Evolutionary conservation across 2,113 vertebrate species (phyloP).

Genomic region (Nycticryphes semicollaris): DNA sequence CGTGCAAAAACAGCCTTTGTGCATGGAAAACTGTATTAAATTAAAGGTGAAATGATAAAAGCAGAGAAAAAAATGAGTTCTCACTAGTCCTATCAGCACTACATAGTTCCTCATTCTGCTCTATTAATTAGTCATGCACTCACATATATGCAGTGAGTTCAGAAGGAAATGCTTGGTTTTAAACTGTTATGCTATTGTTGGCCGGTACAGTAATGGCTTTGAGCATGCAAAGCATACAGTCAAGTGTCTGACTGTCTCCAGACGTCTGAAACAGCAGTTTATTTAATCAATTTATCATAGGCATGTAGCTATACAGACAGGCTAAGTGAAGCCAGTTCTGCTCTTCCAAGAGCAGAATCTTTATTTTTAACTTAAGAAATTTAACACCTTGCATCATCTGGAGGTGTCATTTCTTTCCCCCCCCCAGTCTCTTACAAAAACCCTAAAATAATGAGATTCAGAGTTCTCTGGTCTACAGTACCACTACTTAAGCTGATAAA

Average conservation of each 20-base stretch:
- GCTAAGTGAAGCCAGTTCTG: not conserved
- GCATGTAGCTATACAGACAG: constrained; percentile 41
- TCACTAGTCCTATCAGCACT: not conserved
- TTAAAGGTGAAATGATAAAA: constrained; percentile 30
- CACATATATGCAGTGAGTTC: constrained; percentile 12
- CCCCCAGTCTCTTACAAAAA: not conserved
- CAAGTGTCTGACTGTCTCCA: constrained; percentile 61
- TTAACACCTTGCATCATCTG: constrained; percentile 10
- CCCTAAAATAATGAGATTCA: not conserved
- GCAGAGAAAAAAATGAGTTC: not conserved
- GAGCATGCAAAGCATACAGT: not conserved
- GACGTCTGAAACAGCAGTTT: constrained; percentile 65
- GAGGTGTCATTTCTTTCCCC: not conserved
- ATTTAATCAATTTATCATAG: constrained; percentile 69
- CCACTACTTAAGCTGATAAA: not conserved
- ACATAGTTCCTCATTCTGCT: not conserved
- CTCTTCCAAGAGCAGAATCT: constrained; percentile 14
- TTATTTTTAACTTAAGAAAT: constrained; percentile 32
- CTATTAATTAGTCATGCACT: constrained; percentile 48
- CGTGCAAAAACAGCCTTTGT: not conserved
- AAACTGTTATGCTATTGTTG: constrained; percentile 65
- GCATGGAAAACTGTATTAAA: not conserved
- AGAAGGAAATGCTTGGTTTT: constrained; percentile 44
- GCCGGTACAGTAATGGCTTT: constrained; percentile 41
- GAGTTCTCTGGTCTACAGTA: not conserved